Percentiles rank a stretch among this genome's conserved stretches.
These are phyloP conservation scores for Tetrao urogallus DNA, from an alignment of 2,113 vertebrate genomes.

Conservation along the genomic window DNA sequence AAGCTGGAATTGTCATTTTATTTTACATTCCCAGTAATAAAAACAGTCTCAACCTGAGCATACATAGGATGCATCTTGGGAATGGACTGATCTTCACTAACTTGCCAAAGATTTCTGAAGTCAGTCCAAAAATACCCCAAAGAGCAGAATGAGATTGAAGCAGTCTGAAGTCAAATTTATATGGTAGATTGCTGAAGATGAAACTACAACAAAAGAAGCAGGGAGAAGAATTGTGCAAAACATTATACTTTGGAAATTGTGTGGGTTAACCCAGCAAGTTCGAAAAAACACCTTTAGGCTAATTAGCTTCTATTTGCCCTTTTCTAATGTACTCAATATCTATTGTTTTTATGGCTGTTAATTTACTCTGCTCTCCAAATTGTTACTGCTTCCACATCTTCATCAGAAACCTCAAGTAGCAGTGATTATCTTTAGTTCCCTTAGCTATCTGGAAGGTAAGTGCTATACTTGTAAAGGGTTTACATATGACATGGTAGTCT, in stretches of 20 bases:
- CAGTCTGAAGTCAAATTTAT: background rate
- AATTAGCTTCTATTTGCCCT: background rate
- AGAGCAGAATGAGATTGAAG: background rate
- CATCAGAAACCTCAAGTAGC: background rate
- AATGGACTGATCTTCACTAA: background rate
- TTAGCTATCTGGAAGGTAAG: background rate
- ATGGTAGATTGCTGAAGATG: background rate
- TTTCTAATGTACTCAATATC: background rate
- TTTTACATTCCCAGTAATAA: background rate
- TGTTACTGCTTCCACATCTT: background rate
- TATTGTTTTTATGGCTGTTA: background rate
- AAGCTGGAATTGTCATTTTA: background rate
- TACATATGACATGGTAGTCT: background rate
- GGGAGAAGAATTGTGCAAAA: background rate
- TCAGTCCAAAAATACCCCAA: background rate
- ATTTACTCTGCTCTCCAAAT: background rate
- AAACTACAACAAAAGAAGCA: background rate
- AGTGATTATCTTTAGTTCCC: background rate
- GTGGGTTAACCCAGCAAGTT: background rate
- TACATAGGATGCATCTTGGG: background rate
- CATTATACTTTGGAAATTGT: background rate
- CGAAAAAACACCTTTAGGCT: background rate
- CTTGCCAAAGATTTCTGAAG: background rate
- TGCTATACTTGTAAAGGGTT: background rate
- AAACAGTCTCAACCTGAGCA: background rate